Base-by-base conservation (phyloP, 92 coral and sea anemone genomes). In the Phymanthus crucifer region DNA sequence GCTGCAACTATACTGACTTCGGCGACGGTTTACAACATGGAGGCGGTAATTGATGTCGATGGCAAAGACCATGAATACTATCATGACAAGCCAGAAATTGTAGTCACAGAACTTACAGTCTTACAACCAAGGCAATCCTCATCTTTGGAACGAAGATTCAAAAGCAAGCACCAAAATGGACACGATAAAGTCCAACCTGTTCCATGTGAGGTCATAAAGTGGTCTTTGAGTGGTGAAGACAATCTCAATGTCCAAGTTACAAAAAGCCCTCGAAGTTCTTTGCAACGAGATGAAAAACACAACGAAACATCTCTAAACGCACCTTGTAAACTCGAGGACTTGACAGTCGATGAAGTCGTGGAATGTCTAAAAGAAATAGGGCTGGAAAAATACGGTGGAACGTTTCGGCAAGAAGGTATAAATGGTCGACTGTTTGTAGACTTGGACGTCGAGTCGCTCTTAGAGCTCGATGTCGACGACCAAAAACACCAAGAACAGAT, bases 371-470 rank as follows among this genome's bases (percentile, higher is more conserved):
- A 27, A 29, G 74, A 36, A 24, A 68, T 70, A 18, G 76, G 84
- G 4, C 40, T 80, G 33, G 84, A 71, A 9, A 54, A 27, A 23
- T 72, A 52, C 43, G 84, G 54, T 11, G 70, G 54, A 4, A 72
- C 17, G 71, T 80, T 80, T 72, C 54, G 32, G 11, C 24, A 24
- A 10, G 84, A 80, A 66, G 38, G 47, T 23, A 80, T 80, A 23
- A 69, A 80, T 71, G 84, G 84, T 14, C 32, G 56, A 35, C 75
- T 43, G 66, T 80, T 80, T n/a, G 70, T 54, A 19, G 84, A 56
- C 40, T 35, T 80, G 48, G 84, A 80, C 67, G 84, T 71, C 29
- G 84, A 80, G 3, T 70, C 74, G 13, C 70, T 80, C 4, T 17
- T 57, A 23, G 84, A 70, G 35, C 71, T 80, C 16, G 84, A 71